Conservation (phyloP, 1,140 invertebrate genomes). For the Branchinecta lindahli region DNA sequence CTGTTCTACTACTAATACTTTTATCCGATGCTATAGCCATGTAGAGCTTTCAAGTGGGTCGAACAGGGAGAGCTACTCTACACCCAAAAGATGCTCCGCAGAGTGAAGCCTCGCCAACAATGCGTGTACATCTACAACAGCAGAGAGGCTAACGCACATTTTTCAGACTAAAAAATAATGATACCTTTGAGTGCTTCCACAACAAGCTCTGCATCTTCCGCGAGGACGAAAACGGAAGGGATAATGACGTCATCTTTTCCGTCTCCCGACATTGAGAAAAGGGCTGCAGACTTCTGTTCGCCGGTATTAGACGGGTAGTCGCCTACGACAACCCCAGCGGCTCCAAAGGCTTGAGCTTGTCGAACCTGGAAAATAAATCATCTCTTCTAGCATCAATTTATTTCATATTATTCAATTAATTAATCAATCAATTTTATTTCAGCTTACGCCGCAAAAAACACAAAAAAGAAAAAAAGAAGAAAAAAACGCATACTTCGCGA, state of each 20-base stretch:
- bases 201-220: conserved; percentile 52
- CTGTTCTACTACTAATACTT: no score
- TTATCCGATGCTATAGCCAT: no score
- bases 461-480: conserved; percentile 7
- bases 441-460: no score
- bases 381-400: background rate
- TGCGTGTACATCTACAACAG: no score
- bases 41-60: no score
- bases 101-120: no score
- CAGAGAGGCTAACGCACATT: no score
- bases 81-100: no score
- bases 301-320: conserved; percentile 66
- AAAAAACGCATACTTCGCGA: background rate
- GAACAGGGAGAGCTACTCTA: no score
- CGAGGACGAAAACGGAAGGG: conserved; percentile 78
- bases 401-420: background rate
- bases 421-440: background rate
- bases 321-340: conserved; percentile 66
- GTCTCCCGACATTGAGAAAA: conserved; percentile 94
- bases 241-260: conserved; percentile 72
- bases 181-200: conserved; percentile 35
- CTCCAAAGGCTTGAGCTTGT: conserved; percentile 63
- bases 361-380: conserved; percentile 42
- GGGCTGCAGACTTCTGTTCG: conserved; percentile 45
- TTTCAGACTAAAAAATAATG: no score